Conservation (phyloP, 2,888 invertebrate species). For the Synanthedon tipuliformis region DNA sequence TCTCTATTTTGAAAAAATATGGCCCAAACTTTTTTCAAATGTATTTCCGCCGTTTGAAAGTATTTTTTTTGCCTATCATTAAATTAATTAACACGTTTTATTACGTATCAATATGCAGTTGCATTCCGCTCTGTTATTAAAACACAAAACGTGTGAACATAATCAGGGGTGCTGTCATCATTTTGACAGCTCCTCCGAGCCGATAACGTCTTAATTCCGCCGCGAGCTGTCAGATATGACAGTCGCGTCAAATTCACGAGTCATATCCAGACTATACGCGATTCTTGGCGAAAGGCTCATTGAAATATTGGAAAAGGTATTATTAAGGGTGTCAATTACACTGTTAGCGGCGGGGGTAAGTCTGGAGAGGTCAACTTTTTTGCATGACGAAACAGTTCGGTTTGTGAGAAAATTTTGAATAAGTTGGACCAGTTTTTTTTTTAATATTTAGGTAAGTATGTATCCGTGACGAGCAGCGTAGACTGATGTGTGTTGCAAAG, state of each 20-base stretch:
- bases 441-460: not conserved
- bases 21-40: too few relatives aligned
- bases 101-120: constrained; percentile 4
- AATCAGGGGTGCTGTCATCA: constrained; percentile 48
- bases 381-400: constrained; percentile 10
- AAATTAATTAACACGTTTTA: constrained; percentile 1
- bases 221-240: constrained; percentile 42
- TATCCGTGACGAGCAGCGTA: not conserved
- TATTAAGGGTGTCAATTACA: constrained; percentile 50
- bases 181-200: constrained; percentile 33
- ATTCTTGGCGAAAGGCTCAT: constrained; percentile 38
- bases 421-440: constrained; percentile 8
- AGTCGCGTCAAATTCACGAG: constrained; percentile 26
- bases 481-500: too few relatives aligned
- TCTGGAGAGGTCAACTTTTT: constrained; percentile 9
- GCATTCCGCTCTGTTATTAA: constrained; percentile 47
- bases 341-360: constrained; percentile 19
- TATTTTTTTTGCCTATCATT: not conserved
- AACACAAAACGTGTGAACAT: constrained; percentile 47
- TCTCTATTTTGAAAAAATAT: too few relatives aligned
- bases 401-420: constrained; percentile 9
- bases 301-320: constrained; percentile 40
- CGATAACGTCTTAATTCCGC: constrained; percentile 44
- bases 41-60: too few relatives aligned
- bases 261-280: constrained; percentile 28